Conservation (phyloP, 2,113 vertebrate genomes). For the Cynopterus brachyotis region DNA sequence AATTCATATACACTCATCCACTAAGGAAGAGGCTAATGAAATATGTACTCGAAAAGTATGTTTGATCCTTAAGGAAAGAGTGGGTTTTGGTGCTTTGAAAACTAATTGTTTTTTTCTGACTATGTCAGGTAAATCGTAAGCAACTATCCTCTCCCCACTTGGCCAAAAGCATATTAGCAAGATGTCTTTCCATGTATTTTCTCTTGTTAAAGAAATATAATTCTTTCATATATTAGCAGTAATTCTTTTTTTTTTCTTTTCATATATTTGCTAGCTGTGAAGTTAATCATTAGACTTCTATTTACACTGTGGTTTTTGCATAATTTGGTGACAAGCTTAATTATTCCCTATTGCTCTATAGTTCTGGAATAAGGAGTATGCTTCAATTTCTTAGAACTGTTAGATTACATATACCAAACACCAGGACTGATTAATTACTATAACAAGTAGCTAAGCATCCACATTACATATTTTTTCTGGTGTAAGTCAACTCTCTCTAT, state of each 20-base stretch:
- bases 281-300: background rate
- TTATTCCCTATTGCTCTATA: background rate
- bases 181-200: background rate
- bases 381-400: background rate
- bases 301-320: background rate
- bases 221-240: background rate
- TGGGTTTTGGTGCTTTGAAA: background rate
- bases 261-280: background rate
- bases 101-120: background rate
- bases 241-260: background rate
- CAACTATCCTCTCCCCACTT: background rate
- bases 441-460: background rate
- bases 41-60: background rate
- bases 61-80: background rate
- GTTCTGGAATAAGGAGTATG: background rate
- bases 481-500: background rate
- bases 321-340: background rate
- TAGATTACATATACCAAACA: background rate
- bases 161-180: background rate
- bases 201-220: background rate
- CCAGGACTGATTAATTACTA: background rate
- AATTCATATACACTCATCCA: background rate
- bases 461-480: background rate
- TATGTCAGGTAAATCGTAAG: background rate
- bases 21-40: background rate